Percentiles rank a stretch among this genome's conserved stretches.
phyloP scores from a whole-genome alignment of 1,140 invertebrate species.

The Halictus rubicundus region DNA sequence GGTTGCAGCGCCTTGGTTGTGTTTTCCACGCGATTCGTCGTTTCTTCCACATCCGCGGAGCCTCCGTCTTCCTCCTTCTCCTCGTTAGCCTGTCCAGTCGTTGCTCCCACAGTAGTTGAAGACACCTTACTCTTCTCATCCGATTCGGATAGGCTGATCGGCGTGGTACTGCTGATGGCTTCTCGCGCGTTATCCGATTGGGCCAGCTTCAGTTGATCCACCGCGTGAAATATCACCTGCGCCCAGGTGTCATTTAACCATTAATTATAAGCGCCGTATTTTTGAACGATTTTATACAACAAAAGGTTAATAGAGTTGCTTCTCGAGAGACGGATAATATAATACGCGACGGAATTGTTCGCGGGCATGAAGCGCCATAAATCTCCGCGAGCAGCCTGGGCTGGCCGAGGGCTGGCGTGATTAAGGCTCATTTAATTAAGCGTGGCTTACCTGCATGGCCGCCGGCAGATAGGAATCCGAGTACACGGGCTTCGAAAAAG shows the following conservation, averaged over 20 bases:
- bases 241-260: neutral
- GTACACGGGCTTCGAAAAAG: conserved; percentile 71
- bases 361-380: neutral
- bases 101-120: neutral
- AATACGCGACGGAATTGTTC: neutral
- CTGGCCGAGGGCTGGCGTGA: neutral
- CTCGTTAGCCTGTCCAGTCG: neutral
- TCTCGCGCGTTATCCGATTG: conserved; percentile 60
- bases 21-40: neutral
- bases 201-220: conserved; percentile 70
- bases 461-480: conserved; percentile 73
- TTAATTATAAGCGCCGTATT: neutral
- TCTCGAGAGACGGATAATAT: too few relatives aligned
- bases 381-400: neutral
- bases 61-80: neutral
- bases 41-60: neutral
- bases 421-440: conserved; percentile 27
- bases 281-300: too few relatives aligned
- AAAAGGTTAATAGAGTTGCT: too few relatives aligned
- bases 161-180: neutral
- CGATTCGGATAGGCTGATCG: neutral
- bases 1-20: neutral
- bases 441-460: conserved; percentile 70
- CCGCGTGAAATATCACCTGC: conserved; percentile 75
- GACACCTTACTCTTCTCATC: neutral